Conservation (phyloP, 2,888 invertebrate genomes). For the Stomorhina lunata region DNA sequence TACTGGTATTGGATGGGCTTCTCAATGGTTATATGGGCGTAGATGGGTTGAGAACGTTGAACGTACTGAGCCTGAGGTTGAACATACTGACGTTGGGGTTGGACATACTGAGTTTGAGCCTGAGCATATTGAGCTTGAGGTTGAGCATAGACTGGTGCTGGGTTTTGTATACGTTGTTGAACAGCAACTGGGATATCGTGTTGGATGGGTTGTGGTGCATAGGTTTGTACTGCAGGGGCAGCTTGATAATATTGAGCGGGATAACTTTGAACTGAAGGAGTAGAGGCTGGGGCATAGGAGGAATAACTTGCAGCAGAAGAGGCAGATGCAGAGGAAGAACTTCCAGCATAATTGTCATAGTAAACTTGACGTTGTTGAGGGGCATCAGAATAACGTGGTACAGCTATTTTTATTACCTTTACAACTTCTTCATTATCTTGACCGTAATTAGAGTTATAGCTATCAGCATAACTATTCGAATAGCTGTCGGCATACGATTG, state of each 20-base stretch:
- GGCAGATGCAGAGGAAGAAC: no score
- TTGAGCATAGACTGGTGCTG: conserved; percentile 47
- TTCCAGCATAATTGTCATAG: conserved; percentile 43
- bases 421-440: conserved; percentile 48
- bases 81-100: no score
- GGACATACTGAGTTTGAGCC: no score
- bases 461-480: conserved; percentile 22
- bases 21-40: conserved; percentile 69
- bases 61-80: conserved; percentile 66
- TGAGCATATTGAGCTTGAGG: no score
- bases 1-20: conserved; percentile 67
- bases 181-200: conserved; percentile 4
- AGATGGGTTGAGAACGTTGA: conserved; percentile 68
- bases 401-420: conserved; percentile 66
- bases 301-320: no score
- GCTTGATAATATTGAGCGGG: no score
- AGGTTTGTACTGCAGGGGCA: conserved; percentile 31
- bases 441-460: conserved; percentile 23
- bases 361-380: conserved; percentile 49
- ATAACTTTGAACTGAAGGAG: no score
- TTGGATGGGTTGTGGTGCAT: conserved; percentile 1
- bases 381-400: no score
- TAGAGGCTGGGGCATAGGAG: conserved; percentile 49
- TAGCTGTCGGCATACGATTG: conserved; percentile 56
- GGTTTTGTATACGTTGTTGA: conserved; percentile 45